phyloP scores from a whole-genome alignment of 2,888 invertebrate species.

The Xestia rhomboidea region DNA sequence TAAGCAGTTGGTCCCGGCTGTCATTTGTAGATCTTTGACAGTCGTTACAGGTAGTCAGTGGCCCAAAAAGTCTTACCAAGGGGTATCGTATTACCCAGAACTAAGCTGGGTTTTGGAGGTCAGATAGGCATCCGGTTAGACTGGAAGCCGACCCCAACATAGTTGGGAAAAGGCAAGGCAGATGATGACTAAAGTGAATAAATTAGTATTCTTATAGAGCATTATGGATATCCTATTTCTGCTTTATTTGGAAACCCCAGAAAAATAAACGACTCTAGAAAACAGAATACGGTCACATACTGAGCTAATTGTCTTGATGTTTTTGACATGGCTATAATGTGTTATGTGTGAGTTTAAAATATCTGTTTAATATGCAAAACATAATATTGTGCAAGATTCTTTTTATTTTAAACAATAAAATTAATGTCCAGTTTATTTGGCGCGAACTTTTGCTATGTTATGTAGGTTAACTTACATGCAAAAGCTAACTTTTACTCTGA shows the following conservation, averaged over 20 bases:
- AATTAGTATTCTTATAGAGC: not conserved
- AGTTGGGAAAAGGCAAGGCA: too few species aligned
- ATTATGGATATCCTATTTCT: not conserved
- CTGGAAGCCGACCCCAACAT: too few species aligned
- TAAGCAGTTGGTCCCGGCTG: too few species aligned
- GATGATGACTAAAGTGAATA: not conserved
- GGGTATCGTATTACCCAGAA: too few species aligned
- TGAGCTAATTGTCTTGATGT: constrained; percentile 7
- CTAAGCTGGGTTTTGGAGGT: too few species aligned
- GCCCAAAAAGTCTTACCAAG: too few species aligned
- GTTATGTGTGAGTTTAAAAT: constrained; percentile 5
- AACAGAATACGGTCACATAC: too few species aligned
- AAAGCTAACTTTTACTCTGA: not conserved
- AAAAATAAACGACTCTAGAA: not conserved
- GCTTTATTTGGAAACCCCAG: not conserved
- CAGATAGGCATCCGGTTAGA: too few species aligned
- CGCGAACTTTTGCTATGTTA: not conserved
- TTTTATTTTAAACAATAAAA: not conserved
- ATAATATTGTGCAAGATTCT: too few species aligned
- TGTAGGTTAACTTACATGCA: not conserved
- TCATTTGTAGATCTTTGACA: too few species aligned
- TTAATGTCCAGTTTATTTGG: not conserved
- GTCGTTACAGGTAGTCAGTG: too few species aligned
- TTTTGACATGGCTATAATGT: constrained; percentile 8
- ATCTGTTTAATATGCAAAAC: constrained; percentile 14